phyloP scores from a whole-genome alignment of 2,113 vertebrate genomes.

The Peromyscus polionotus region DNA sequence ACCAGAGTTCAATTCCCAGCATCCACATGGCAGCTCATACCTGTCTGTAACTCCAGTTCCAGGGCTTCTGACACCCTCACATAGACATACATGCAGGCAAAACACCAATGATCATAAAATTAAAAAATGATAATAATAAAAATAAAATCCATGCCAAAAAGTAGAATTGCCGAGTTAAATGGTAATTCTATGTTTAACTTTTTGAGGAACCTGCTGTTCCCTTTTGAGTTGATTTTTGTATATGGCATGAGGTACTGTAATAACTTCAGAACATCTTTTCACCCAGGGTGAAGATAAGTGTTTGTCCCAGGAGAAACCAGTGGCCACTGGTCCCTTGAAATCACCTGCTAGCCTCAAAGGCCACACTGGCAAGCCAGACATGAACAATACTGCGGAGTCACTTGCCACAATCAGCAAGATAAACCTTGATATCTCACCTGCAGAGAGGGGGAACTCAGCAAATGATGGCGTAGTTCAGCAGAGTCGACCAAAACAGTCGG shows the following conservation, averaged over 20 bases:
- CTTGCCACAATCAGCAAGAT: constrained; percentile 93
- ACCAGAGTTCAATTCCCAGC: background rate
- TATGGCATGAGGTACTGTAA: background rate
- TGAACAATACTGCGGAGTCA: constrained; percentile 84
- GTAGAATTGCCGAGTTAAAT: background rate
- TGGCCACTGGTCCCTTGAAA: constrained; percentile 71
- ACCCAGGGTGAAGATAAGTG: constrained; percentile 88
- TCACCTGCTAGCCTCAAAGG: constrained; percentile 76
- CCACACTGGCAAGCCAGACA: constrained; percentile 72
- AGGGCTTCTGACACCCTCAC: background rate
- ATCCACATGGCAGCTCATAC: background rate
- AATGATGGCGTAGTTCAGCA: constrained; percentile 78
- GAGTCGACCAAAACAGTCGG: constrained; percentile 73
- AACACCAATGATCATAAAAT: background rate
- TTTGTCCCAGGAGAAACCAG: constrained; percentile 80
- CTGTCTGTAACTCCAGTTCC: background rate
- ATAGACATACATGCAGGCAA: background rate
- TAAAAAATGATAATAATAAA: background rate
- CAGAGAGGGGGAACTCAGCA: constrained; percentile 78
- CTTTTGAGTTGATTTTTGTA: constrained; percentile 64
- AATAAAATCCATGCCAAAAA: background rate
- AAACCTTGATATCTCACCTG: constrained; percentile 88
- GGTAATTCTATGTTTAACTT: constrained; percentile 51
- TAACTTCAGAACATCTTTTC: constrained; percentile 73
- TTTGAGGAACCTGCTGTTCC: constrained; percentile 35